These are phyloP conservation scores for Nothoprocta perdicaria DNA, from an alignment of 2,113 vertebrate species.

Conservation along the genomic window DNA sequence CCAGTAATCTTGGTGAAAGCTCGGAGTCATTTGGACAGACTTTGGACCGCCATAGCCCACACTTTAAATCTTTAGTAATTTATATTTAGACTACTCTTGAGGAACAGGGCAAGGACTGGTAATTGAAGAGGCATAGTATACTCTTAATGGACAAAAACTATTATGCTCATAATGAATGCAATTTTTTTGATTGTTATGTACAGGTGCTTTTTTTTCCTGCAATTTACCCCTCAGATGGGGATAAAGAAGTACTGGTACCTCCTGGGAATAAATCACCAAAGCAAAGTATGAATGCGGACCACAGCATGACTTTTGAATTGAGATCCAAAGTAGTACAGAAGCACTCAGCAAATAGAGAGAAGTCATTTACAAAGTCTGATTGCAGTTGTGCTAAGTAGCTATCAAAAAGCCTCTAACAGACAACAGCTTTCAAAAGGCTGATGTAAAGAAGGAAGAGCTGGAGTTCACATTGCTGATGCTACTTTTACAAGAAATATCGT, in stretches of 20 bases:
- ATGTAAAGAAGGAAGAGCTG: background rate
- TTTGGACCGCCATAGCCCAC: too few relatives aligned
- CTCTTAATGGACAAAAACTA: background rate
- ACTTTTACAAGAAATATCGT: background rate
- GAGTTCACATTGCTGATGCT: too few relatives aligned
- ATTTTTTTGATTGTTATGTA: background rate
- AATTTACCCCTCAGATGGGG: background rate
- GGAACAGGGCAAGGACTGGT: background rate
- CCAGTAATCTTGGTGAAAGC: background rate
- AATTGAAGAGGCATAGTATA: background rate
- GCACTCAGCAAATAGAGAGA: background rate
- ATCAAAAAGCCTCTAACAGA: background rate
- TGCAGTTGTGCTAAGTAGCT: background rate
- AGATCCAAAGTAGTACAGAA: background rate
- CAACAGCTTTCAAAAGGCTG: background rate
- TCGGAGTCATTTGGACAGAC: background rate
- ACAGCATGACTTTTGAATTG: background rate
- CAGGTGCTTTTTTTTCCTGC: too few relatives aligned
- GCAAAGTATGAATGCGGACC: accelerated
- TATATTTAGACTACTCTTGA: background rate
- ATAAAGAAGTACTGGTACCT: background rate
- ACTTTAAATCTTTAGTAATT: background rate
- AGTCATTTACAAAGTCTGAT: background rate
- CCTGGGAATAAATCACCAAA: background rate
- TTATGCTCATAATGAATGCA: background rate